Evolutionary conservation across 2,797 vertebrate species (phyloP), one percentile per base, ranked within the genome.

Genomic region (Peromyscus attwateri): DNA sequence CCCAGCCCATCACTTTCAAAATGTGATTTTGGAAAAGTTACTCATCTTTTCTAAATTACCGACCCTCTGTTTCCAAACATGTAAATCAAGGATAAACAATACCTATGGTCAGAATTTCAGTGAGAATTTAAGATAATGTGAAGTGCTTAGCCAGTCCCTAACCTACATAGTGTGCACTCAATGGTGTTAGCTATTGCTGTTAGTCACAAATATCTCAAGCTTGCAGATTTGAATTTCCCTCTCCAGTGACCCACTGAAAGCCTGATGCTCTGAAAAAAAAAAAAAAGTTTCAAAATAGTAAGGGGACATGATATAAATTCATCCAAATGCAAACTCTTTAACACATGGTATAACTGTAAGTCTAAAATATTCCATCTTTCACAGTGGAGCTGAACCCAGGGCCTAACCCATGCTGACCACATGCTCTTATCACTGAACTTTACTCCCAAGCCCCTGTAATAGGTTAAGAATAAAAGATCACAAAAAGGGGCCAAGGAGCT

Each of bases 41-140:
- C 19, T 88, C 62, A 77, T 31, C 27, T 40, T 84, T 95, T 96
- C 46, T 64, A 95, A 92, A 90, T 88, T 95, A 92, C n/a, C 23
- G 85, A 85, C 91, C 17, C 34, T 40, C 60, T 43, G 14, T 80
- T 95, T 92, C 66, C 62, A 95, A 96, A 87, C 83, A 92, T 3
- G 49, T 31, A 89, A 94, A 77, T 55, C 3, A 19, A 29, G 0
- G 64, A 60, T 37, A 73, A 62, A 92, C 17, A 57, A 80, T 8
- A 82, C 13, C 40, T 90, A 68, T 31, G 55, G 21, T 55, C 23
- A 95, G n/a, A 49, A 11, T 8, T 87, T 66, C 34, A 84, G 57
- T 43, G 27, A 94, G 82, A 85, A 94, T 46, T 75, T 40, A 87
- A 75, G 91, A n/a, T 83, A 89, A 27, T 57, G n/a, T 29, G 57